Evolutionary conservation across 1,140 invertebrate genomes (phyloP).

Genomic region (Zaprionus lachaisei): DNA sequence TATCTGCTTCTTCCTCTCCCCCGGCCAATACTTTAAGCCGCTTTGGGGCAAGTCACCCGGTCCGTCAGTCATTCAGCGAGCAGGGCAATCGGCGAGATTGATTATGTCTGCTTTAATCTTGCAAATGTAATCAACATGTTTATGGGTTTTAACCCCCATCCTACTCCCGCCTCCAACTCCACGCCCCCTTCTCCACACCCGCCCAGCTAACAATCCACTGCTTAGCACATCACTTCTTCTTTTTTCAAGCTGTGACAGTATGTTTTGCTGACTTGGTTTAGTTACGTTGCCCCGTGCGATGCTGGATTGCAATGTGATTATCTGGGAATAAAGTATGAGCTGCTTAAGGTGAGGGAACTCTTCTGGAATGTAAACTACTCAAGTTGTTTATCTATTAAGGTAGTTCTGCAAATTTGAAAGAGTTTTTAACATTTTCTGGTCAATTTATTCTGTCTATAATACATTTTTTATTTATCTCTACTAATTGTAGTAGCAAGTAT

Average conservation of each 20-base stretch:
- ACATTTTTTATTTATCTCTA: too few relatives aligned
- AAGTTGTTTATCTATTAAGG: not conserved
- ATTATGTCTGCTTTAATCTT: slow-evolving; percentile 68
- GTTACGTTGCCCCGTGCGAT: slow-evolving; percentile 15
- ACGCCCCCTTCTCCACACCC: not conserved
- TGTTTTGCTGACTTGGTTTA: slow-evolving; percentile 48
- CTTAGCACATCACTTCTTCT: slow-evolving; percentile 1
- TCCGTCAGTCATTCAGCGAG: slow-evolving; percentile 25
- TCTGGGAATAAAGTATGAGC: slow-evolving; percentile 5
- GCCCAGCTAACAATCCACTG: not conserved
- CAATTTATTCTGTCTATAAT: too few relatives aligned
- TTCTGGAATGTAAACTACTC: not conserved
- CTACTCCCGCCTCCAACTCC: not conserved
- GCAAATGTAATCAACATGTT: slow-evolving; percentile 61
- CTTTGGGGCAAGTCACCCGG: slow-evolving; percentile 24
- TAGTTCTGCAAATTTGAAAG: not conserved
- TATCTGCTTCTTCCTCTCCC: too few relatives aligned
- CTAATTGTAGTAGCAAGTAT: too few relatives aligned
- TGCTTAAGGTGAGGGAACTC: not conserved
- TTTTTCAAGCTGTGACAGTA: slow-evolving; percentile 31
- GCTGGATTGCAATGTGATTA: slow-evolving; percentile 21
- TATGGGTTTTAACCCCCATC: slow-evolving; percentile 16
- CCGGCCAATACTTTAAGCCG: slow-evolving; percentile 32
- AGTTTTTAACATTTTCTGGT: not conserved
- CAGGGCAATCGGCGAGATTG: slow-evolving; percentile 64